Conservation (phyloP, 2,888 invertebrate species). For the Eupsilia transversa region DNA sequence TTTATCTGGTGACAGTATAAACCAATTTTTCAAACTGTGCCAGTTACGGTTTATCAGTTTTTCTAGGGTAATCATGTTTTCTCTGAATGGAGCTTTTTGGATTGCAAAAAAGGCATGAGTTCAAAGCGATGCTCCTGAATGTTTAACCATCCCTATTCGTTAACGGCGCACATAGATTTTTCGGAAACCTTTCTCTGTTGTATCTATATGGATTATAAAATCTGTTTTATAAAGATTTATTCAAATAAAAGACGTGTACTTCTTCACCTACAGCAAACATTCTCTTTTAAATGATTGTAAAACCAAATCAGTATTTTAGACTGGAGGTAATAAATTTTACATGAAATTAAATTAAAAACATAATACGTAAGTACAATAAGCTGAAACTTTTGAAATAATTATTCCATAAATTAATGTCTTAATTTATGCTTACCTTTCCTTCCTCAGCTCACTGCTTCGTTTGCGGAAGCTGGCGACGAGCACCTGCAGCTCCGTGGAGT, state of each 20-base stretch:
- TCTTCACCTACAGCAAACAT: not conserved
- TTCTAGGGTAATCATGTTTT: constrained; percentile 27
- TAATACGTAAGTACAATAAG: no score
- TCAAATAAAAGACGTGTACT: not conserved
- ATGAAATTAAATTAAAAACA: no score
- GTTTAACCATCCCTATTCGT: constrained; percentile 7
- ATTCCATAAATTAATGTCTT: not conserved
- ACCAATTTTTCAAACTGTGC: constrained; percentile 6
- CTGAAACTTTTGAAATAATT: no score
- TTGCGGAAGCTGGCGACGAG: constrained; percentile 96
- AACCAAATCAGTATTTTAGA: no score
- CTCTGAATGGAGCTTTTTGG: constrained; percentile 32
- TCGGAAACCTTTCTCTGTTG: not conserved
- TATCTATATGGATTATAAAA: not conserved
- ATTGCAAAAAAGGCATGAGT: constrained; percentile 16
- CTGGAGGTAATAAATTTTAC: no score
- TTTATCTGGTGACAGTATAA: constrained; percentile 1
- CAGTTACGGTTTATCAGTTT: not conserved
- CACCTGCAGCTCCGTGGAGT: constrained; percentile 96
- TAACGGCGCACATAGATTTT: constrained; percentile 1
- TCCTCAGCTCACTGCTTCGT: constrained; percentile 95
- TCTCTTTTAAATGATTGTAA: not conserved
- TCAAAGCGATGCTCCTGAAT: constrained; percentile 12
- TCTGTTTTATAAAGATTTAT: not conserved
- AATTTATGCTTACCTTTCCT: constrained; percentile 93